A percentile compares a stretch with the other conserved stretches of the same genome.
phyloP scores from a whole-genome alignment of 2,113 vertebrate species.

The Calidris pygmaea region DNA sequence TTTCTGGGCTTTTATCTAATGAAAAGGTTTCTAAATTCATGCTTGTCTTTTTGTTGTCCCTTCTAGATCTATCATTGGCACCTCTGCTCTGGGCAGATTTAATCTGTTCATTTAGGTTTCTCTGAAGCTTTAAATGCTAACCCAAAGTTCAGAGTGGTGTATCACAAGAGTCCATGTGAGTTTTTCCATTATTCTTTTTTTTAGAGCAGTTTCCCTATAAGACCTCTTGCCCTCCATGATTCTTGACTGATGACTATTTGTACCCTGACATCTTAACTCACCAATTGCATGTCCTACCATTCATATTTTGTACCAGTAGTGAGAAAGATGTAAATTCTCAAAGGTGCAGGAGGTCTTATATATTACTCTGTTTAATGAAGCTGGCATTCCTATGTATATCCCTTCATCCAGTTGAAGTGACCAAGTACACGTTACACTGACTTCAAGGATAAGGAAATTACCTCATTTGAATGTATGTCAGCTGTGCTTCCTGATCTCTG shows the following conservation, averaged over 20 bases:
- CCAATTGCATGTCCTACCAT: background rate
- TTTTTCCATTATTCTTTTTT: background rate
- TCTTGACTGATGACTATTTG: background rate
- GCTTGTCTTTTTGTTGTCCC: background rate
- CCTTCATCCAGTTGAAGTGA: background rate
- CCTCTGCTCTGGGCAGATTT: background rate
- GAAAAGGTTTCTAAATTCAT: background rate
- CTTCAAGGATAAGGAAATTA: background rate
- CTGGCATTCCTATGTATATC: background rate
- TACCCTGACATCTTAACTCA: background rate
- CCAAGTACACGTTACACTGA: background rate
- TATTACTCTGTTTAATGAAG: background rate
- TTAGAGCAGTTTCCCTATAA: background rate
- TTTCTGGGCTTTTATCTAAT: background rate
- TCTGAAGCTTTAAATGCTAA: background rate
- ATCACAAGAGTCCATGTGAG: background rate
- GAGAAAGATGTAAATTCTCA: background rate
- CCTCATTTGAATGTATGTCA: background rate
- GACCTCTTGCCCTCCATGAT: background rate
- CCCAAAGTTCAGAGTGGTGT: background rate
- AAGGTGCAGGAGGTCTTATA: background rate
- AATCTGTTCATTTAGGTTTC: background rate
- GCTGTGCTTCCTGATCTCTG: background rate
- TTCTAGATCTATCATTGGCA: background rate
- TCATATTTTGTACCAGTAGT: background rate